Percentiles rank a stretch among this genome's conserved stretches.
phyloP scores from a whole-genome alignment of 2,797 vertebrate genomes.

The Oophaga sylvatica region DNA sequence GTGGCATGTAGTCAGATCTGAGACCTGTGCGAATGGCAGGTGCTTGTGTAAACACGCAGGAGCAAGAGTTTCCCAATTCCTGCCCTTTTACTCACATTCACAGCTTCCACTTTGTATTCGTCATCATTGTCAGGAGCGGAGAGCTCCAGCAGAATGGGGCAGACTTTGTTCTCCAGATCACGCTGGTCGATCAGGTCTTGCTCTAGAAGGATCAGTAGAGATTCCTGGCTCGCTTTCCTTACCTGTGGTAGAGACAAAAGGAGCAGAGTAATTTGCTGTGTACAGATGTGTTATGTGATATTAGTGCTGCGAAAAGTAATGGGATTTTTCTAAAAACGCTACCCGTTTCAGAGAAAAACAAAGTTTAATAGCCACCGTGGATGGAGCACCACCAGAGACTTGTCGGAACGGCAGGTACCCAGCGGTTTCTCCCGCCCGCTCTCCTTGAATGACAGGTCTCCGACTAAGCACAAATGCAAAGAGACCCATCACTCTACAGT shows the following conservation, averaged over 20 bases:
- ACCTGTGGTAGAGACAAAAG: constrained; percentile 74
- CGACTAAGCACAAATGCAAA: no score
- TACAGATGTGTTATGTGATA: neutral
- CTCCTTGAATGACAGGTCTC: no score
- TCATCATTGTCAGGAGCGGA: constrained; percentile 86
- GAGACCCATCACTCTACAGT: no score
- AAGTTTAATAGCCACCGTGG: no score
- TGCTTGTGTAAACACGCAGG: constrained; percentile 32
- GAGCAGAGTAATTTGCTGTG: neutral
- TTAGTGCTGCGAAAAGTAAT: no score
- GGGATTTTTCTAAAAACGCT: no score
- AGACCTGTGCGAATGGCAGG: neutral
- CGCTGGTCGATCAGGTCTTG: constrained; percentile 86
- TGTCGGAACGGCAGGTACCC: no score
- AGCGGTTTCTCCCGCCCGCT: no score
- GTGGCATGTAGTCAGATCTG: neutral
- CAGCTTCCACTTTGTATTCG: constrained; percentile 88
- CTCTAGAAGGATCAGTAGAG: constrained; percentile 85
- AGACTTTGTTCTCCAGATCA: constrained; percentile 88
- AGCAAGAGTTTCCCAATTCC: neutral
- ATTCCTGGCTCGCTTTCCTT: constrained; percentile 90
- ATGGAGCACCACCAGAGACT: no score
- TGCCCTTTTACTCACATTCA: constrained; percentile 77
- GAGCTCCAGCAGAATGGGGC: constrained; percentile 85
- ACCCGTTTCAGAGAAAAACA: no score